These are phyloP conservation scores for Brachionus paranguensis DNA, from an alignment of 1,140 invertebrate genomes.

Conservation along the genomic window DNA sequence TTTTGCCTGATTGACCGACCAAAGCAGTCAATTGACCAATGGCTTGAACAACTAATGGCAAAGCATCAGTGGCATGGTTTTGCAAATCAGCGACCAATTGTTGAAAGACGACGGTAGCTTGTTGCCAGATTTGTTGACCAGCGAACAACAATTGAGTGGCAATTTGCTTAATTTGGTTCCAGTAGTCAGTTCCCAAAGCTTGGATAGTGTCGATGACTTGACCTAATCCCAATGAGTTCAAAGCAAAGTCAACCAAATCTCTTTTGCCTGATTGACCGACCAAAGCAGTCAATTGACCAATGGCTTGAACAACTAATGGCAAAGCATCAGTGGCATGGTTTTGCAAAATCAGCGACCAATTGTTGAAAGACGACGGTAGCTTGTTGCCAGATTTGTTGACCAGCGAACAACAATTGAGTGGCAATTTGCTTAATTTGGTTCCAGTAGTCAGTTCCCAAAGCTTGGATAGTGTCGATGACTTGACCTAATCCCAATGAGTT, in stretches of 20 bases:
- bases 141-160: slow-evolving; percentile 15
- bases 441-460: neutral
- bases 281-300: slow-evolving; percentile 3
- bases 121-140: slow-evolving; percentile 17
- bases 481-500: slow-evolving; percentile 9
- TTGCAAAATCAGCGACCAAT: neutral
- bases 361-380: neutral
- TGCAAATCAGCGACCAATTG: neutral
- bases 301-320: neutral
- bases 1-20: no score
- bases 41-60: neutral
- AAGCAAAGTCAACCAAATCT: neutral
- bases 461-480: neutral
- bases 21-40: neutral
- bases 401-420: slow-evolving; percentile 23
- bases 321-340: slow-evolving; percentile 24
- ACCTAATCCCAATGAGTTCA: slow-evolving; percentile 4
- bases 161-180: neutral
- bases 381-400: slow-evolving; percentile 18
- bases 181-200: neutral
- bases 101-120: neutral
- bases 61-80: slow-evolving; percentile 23
- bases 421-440: neutral
- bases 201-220: neutral
- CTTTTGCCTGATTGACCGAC: no score